Evolutionary conservation across 35 echinoderm and acorn worm species (phyloP).

Genomic region (Acanthaster planci): DNA sequence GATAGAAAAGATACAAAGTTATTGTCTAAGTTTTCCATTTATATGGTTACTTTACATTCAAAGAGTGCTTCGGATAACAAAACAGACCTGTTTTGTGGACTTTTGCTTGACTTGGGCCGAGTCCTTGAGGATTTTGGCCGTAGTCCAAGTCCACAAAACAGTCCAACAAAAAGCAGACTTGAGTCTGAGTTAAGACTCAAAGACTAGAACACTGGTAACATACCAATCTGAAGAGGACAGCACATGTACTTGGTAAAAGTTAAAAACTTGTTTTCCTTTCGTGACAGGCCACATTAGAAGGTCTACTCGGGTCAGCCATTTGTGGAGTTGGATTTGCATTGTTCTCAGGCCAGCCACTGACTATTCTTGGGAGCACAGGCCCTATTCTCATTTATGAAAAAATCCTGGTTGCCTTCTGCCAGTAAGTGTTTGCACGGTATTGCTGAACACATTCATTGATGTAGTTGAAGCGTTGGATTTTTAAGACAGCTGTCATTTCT

Average conservation of each 20-base stretch:
- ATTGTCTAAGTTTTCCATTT: no score
- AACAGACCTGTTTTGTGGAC: no score
- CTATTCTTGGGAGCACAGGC: constrained; percentile 85
- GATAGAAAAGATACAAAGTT: no score
- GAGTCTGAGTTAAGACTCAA: not conserved
- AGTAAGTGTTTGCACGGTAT: constrained; percentile 56
- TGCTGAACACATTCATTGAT: not conserved
- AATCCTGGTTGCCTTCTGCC: constrained; percentile 72
- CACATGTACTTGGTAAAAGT: no score
- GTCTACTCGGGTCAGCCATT: constrained; percentile 79
- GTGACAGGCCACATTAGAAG: constrained; percentile 75
- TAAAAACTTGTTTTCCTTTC: not conserved
- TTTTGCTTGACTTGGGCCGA: no score
- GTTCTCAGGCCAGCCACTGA: constrained; percentile 91
- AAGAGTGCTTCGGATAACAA: no score
- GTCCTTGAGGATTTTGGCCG: no score
- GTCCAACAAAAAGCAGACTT: not conserved
- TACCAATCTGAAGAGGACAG: not conserved
- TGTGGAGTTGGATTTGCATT: constrained; percentile 80
- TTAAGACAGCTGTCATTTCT: not conserved
- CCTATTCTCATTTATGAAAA: constrained; percentile 96
- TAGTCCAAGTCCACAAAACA: no score
- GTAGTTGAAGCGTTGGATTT: not conserved
- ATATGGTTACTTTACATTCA: no score
- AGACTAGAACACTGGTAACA: not conserved